These are phyloP conservation scores for Lagocephalus sceleratus DNA, from an alignment of 2,797 vertebrate species.

Conservation along the genomic window DNA sequence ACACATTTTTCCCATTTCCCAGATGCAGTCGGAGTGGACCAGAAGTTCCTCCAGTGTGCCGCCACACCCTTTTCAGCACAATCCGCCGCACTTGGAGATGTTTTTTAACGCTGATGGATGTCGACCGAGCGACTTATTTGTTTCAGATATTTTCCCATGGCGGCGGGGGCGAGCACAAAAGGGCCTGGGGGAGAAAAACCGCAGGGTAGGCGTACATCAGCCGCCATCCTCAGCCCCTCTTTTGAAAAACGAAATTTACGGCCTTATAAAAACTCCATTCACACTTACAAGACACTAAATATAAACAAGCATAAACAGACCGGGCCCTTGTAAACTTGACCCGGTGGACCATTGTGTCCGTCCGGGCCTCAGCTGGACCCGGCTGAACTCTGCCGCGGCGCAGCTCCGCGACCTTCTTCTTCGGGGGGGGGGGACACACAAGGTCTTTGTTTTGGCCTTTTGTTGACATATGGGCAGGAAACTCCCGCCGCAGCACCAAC, in stretches of 20 bases:
- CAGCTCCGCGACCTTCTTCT: conserved; percentile 44
- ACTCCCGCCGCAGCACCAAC: conserved; percentile 50
- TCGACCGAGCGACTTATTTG: conserved; percentile 73
- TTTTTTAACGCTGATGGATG: conserved; percentile 71
- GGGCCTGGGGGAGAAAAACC: conserved; percentile 71
- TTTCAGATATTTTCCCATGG: conserved; percentile 82
- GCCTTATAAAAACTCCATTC: conserved; percentile 75
- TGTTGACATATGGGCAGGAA: conserved; percentile 60
- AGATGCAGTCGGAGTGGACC: conserved; percentile 70
- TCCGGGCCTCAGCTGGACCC: conserved; percentile 22
- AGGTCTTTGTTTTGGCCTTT: conserved; percentile 60
- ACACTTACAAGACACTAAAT: conserved; percentile 70
- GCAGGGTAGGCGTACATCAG: conserved; percentile 70
- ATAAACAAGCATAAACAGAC: conserved; percentile 64
- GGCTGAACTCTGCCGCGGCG: conserved; percentile 30
- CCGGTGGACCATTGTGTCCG: conserved; percentile 35
- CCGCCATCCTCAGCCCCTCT: conserved; percentile 58
- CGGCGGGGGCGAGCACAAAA: conserved; percentile 70
- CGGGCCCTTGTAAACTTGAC: conserved; percentile 52
- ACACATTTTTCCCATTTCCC: conserved; percentile 68
- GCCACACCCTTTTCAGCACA: conserved; percentile 68
- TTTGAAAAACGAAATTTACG: conserved; percentile 78
- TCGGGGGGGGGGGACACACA: conserved; percentile 57
- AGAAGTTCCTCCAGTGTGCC: conserved; percentile 58
- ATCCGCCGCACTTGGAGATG: conserved; percentile 71